A percentile compares a stretch with the other conserved stretches of the same genome.
Conservation (phyloP, 2,888 invertebrate genomes). For the Caenorhabditis afra region DNA sequence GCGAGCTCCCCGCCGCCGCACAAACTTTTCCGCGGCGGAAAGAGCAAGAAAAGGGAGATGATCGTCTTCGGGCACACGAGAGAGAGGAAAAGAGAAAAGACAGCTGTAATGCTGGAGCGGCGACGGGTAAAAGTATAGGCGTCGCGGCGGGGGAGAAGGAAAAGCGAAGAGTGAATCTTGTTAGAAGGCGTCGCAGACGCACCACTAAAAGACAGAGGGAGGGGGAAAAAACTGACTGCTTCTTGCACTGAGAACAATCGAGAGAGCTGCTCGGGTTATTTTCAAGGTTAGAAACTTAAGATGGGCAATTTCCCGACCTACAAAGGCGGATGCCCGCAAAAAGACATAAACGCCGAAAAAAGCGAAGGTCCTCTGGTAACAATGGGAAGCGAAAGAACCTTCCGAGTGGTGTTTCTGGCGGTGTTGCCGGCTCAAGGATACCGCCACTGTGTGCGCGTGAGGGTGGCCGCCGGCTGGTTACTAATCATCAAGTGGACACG, state of each 20-base stretch:
- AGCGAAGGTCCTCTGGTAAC: background rate
- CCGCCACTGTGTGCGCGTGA: constrained; percentile 6
- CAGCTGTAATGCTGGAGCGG: constrained; percentile 33
- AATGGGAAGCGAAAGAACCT: background rate
- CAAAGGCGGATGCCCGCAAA: no score
- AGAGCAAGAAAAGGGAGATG: constrained; percentile 11
- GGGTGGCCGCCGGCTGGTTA: constrained; percentile 26
- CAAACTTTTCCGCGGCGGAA: background rate
- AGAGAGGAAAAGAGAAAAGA: constrained; percentile 28
- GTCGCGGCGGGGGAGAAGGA: constrained; percentile 6
- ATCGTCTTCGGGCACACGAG: constrained; percentile 7
- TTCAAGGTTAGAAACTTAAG: no score
- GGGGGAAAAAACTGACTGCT: constrained; percentile 16
- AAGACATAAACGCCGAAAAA: background rate
- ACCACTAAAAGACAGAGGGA: constrained; percentile 6
- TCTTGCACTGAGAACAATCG: no score
- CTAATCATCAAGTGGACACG: constrained; percentile 39
- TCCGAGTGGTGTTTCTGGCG: background rate
- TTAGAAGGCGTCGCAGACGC: constrained; percentile 41
- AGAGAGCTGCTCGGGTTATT: no score
- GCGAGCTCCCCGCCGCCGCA: background rate
- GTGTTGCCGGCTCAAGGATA: constrained; percentile 5
- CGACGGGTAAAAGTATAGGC: constrained; percentile 46
- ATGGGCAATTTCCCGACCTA: no score
- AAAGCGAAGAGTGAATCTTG: constrained; percentile 45